A percentile compares a stretch with the other conserved stretches of the same genome.
These are phyloP conservation scores for Monarcha castaneiventris DNA, from an alignment of 2,113 vertebrate genomes.

Conservation along the genomic window DNA sequence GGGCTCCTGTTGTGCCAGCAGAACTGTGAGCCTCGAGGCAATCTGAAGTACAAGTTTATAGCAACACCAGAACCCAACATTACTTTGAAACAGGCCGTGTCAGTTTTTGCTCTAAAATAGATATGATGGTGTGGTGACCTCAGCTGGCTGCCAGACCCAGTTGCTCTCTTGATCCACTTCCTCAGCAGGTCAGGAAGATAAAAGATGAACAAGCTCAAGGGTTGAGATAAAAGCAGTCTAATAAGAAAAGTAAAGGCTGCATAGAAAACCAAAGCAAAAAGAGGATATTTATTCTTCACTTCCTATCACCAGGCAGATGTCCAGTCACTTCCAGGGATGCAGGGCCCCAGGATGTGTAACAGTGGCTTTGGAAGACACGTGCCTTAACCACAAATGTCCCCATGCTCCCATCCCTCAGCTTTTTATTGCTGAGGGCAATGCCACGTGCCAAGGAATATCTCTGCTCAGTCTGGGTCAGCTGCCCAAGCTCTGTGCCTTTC, in stretches of 20 bases:
- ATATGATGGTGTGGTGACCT: not conserved
- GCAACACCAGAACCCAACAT: not conserved
- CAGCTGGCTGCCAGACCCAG: not conserved
- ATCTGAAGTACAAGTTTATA: not conserved
- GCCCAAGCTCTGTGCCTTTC: not conserved
- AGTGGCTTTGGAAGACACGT: not conserved
- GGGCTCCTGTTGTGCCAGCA: not conserved
- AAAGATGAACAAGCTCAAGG: not conserved
- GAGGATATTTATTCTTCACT: not conserved
- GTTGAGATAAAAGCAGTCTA: not conserved
- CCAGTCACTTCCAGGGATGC: not conserved
- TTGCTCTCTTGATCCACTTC: not conserved
- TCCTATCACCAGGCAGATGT: not conserved
- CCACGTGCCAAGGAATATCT: accelerated
- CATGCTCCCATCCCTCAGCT: not conserved
- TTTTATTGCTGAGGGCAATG: not conserved
- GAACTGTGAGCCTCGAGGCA: not conserved
- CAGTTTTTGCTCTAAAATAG: not conserved
- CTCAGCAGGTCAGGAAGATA: not conserved
- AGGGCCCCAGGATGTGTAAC: not conserved
- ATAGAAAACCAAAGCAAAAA: not conserved
- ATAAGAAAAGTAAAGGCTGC: not conserved
- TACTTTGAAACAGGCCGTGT: not conserved
- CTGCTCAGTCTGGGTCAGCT: not conserved
- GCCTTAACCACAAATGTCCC: not conserved